Percentiles rank a stretch among this genome's conserved stretches.
Conservation (phyloP, 1,140 invertebrate genomes). For the Ladona fulva region DNA sequence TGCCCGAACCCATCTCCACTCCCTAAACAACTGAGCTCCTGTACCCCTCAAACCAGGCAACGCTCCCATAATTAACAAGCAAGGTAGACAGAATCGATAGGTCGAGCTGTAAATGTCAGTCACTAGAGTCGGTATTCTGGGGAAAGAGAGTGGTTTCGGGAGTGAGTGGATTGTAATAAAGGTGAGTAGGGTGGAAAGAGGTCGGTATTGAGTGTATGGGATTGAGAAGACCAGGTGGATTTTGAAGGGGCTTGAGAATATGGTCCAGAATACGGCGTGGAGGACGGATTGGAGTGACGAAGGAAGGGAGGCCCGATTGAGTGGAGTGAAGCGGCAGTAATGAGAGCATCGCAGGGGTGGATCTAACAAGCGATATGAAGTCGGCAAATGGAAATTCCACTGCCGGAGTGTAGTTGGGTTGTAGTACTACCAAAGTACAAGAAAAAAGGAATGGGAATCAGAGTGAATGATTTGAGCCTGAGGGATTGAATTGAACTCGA, state of each 20-base stretch:
- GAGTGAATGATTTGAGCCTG: no score
- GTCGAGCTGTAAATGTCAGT: not conserved
- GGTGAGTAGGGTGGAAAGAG: not conserved
- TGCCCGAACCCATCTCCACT: not conserved
- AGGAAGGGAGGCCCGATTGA: not conserved
- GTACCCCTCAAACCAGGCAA: not conserved
- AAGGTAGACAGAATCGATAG: not conserved
- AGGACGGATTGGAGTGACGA: not conserved
- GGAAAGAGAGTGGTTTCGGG: not conserved
- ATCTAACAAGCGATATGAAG: no score
- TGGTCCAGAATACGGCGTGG: not conserved
- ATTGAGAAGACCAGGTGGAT: not conserved
- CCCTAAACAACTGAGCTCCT: not conserved
- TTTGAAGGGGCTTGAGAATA: not conserved
- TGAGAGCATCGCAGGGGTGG: no score
- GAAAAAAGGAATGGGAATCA: no score
- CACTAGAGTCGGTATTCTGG: not conserved
- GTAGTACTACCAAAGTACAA: no score
- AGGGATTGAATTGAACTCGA: no score
- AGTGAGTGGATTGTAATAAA: not conserved
- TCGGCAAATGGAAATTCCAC: no score
- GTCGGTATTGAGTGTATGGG: not conserved
- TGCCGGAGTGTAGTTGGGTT: no score
- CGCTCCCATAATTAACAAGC: slow-evolving; percentile 3
- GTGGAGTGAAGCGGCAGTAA: not conserved